Evolutionary conservation across 2,888 invertebrate species (phyloP), one percentile per base, ranked within the genome.

Genomic region (Parthenolecanium corni): DNA sequence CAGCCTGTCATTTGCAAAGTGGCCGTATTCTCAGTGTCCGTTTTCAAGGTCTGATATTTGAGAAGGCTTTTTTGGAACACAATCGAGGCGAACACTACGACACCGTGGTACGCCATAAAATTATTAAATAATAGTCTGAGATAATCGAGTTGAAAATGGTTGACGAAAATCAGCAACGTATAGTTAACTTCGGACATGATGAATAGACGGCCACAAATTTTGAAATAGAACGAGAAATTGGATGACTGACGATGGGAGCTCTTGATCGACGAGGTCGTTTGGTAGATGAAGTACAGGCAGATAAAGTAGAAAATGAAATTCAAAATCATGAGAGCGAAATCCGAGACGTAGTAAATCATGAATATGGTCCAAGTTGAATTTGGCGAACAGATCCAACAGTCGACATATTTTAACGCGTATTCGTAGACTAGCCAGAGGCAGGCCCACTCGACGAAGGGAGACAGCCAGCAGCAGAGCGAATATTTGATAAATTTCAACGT

Each of bases 101-200:
- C 31, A 21, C 61, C 61, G n/a, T 61, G 61, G n/a, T 61, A 61
- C n/a, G 61, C 61, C 61, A 61, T 61, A 38, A 47, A 61, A 20
- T 38, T 46, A 9, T 49, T 31, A 16, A 61, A 61, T 12, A 61
- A 25, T 4, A 49, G 49, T 16, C 49, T 49, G 1, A 61, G 38
- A n/a, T 21, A 20, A 5, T 38, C 18, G 20, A 25, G 23, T 12
- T 61, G 36, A 16, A 49, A 61, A 38, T 61, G 51, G 21, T 61
- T 31, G 21, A 61, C 61, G 6, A 61, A 38, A n/a, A 61, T 61
- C 16, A 61, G 38, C 23, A 61, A 31, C n/a, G 61, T 61, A 12
- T 61, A 61, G 38, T 61, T 61, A 9, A 61, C 61, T n/a, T 61
- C 61, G 14, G 61, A 61, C 61, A 61, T 61, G n/a, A 61, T 61